Evolutionary conservation across 2,113 vertebrate genomes (phyloP), one percentile per base, ranked within the genome.

Genomic region (Pterophyllum scalare): DNA sequence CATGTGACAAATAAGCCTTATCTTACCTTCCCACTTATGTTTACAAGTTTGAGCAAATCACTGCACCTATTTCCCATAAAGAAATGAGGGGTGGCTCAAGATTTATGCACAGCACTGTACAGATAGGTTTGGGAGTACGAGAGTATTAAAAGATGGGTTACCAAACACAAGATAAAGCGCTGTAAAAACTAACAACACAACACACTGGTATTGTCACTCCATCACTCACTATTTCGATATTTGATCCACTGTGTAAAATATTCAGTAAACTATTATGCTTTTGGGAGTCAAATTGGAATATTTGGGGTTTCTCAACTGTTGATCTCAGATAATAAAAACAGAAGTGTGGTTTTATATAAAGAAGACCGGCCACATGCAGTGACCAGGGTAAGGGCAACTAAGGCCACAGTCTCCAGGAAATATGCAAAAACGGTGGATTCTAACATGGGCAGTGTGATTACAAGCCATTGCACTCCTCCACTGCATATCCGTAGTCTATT

Each of bases 181-280:
- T 64, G 61, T 8, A 38, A n/a, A 7, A 64, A 20, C 4, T 35
- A 3, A 38, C n/a, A 40, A 22, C 11, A n/a, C n/a, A n/a, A n/a
- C n/a, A n/a, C n/a, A n/a, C n/a, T n/a, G n/a, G n/a, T n/a, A n/a
- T n/a, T 38, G 26, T 20, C 65, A 19, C 40, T 17, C 22, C 64
- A 26, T 70, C 14, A 49, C 5, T 5, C 40, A 11, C 17, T 52
- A 2, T 31, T 70, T 2, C 20, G 43, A 31, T 52, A 0, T 70
- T 46, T 52, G 43, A 70, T 10, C 17, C 43, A 70, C 24, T 0
- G 10, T 31, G 43, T 72, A 31, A 20, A 72, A 72, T 8, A 72
- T 8, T 52, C 5, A 49, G 15, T 0, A 26, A 24, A 24, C 19
- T 40, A 0, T 67, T 8, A 13, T 70, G 43, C 19, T 70, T 0